Percentiles rank a stretch among this genome's conserved stretches.
Conservation (phyloP, 2,888 invertebrate genomes). For the Iselma pallidipennis region DNA sequence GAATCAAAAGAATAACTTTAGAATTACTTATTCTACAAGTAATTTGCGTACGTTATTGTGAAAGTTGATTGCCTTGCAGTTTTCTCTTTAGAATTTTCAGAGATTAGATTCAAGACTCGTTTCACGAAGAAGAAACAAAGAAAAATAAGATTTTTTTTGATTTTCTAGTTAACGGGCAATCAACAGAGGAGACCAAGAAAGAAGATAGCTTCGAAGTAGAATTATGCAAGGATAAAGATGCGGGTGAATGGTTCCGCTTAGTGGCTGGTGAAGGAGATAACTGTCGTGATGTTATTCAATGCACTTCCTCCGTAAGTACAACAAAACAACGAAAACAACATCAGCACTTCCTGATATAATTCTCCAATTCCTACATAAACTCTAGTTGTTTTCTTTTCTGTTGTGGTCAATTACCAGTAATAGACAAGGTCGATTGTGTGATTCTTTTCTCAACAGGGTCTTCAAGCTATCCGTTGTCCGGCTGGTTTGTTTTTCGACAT, state of each 20-base stretch:
- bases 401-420: background rate
- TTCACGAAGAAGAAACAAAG: background rate
- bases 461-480: slow-evolving; percentile 91
- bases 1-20: slow-evolving; percentile 13
- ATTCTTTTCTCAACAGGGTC: slow-evolving; percentile 64
- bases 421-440: slow-evolving; percentile 9
- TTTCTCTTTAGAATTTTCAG: slow-evolving; percentile 37
- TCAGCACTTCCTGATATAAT: too few relatives aligned
- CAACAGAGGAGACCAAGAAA: slow-evolving; percentile 74
- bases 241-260: slow-evolving; percentile 93
- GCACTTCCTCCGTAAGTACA: slow-evolving; percentile 82
- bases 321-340: slow-evolving; percentile 1
- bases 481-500: slow-evolving; percentile 92
- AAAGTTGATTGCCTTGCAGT: slow-evolving; percentile 49
- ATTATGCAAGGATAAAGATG: slow-evolving; percentile 92
- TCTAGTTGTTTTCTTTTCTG: background rate
- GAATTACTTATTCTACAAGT: slow-evolving; percentile 27
- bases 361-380: too few relatives aligned
- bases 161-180: slow-evolving; percentile 8
- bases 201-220: slow-evolving; percentile 87
- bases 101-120: background rate
- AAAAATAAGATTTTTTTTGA: background rate
- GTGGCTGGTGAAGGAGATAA: slow-evolving; percentile 88
- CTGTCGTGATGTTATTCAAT: slow-evolving; percentile 94
- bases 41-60: slow-evolving; percentile 39